phyloP scores from a whole-genome alignment of 2,113 vertebrate species.

The Ictalurus punctatus region DNA sequence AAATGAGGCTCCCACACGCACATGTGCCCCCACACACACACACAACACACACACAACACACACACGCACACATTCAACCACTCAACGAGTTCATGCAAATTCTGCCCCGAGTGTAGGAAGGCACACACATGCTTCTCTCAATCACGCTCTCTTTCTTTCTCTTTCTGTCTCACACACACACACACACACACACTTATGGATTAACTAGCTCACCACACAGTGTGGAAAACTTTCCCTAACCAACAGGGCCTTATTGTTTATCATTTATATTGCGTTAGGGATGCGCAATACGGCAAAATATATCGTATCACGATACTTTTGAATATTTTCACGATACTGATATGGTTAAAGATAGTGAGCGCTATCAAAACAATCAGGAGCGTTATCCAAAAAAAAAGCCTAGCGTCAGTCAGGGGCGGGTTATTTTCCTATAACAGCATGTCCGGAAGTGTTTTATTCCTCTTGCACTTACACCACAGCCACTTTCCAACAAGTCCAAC shows the following conservation, averaged over 20 bases:
- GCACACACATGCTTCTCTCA: constrained; percentile 60
- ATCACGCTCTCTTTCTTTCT: constrained; percentile 13
- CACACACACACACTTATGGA: constrained; percentile 50
- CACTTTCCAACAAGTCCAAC: neutral
- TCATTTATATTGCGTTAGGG: neutral
- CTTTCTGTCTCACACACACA: neutral
- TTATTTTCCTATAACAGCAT: neutral
- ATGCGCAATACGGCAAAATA: neutral
- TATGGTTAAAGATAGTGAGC: neutral
- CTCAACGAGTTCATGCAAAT: constrained; percentile 53
- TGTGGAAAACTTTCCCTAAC: constrained; percentile 12
- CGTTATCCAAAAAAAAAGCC: neutral
- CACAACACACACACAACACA: constrained; percentile 52
- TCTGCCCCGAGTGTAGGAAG: constrained; percentile 51
- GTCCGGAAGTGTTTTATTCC: neutral
- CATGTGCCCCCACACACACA: constrained; percentile 1
- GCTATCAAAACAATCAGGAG: neutral
- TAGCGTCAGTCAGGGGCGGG: too few relatives aligned
- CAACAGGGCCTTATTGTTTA: constrained; percentile 6
- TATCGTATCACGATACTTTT: neutral
- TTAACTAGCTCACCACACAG: neutral
- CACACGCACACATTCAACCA: constrained; percentile 47
- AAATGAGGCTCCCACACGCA: constrained; percentile 35
- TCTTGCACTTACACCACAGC: neutral
- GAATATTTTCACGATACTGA: neutral